Evolutionary conservation across 1,140 invertebrate species (phyloP), one percentile per base, ranked within the genome.

Genomic region (Neuroterus valhalla): DNA sequence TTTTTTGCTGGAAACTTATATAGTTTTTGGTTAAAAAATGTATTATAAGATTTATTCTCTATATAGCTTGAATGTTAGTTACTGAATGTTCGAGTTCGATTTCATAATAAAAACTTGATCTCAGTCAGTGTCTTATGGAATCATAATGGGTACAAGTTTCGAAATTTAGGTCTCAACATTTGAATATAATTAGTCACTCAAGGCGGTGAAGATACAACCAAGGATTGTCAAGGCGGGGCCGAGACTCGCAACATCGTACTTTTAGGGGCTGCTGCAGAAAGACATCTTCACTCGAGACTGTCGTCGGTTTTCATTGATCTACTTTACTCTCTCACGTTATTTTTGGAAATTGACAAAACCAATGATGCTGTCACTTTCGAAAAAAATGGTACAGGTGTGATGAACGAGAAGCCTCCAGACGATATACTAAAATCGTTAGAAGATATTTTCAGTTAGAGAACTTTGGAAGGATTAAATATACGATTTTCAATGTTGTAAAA

Each of bases 181-280:
- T 62, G 55, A 62, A 38, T 12, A 62, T 62, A 62, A 62, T 62
- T 62, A 62, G 55, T 62, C 55, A 62, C 55, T 15, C 23, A 3
- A 85, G 84, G 83, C 85, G 84, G 84, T 78, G 82, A 31, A 71
- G 67, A 79, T 78, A 79, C 75, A 86, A n/a, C n/a, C n/a, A 86
- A 86, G 83, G 85, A 86, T 86, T 86, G 83, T 67, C 77, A 6
- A 86, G 84, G 85, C 85, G 84, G 84, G 78, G 74, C 77, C 55
- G 66, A 66, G 48, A 71, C 70, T 72, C 67, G 66, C 62, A 66
- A 75, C 72, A 73, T 75, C 44, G 52, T 76, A 21, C 21, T 26
- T 26, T 15, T 62, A 23, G 31, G 55, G 55, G 26, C 31, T 62
- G 55, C 55, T 62, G 55, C 55, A 21, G 72, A 84, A 81, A 81